Evolutionary conservation across 2,888 invertebrate genomes (phyloP).

Genomic region (Hedya salicella): DNA sequence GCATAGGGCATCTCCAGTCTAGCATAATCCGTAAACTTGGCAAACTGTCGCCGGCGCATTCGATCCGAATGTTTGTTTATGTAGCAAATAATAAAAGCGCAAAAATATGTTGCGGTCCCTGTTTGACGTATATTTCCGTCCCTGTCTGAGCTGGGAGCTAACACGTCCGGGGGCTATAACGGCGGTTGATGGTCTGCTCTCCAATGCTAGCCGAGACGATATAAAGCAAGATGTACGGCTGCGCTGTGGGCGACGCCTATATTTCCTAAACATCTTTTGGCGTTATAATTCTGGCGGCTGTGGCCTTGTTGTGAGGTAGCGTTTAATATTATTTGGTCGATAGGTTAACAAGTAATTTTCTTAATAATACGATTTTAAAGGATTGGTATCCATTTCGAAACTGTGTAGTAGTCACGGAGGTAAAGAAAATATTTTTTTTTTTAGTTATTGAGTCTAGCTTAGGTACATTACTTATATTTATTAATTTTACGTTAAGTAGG

Average conservation of each 20-base stretch:
- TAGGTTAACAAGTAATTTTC: background rate
- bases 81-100: conserved; percentile 78
- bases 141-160: conserved; percentile 64
- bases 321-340: conserved; percentile 35
- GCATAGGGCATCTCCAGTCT: conserved; percentile 35
- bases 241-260: conserved; percentile 84
- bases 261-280: conserved; percentile 84
- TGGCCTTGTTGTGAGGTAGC: conserved; percentile 72
- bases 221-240: conserved; percentile 83
- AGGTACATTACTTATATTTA: too few species aligned
- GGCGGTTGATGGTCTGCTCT: conserved; percentile 85
- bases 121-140: conserved; percentile 65
- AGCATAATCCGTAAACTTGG: conserved; percentile 51
- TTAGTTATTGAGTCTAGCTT: too few species aligned
- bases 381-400: too few species aligned
- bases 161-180: conserved; percentile 83
- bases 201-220: conserved; percentile 82
- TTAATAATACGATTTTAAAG: too few species aligned
- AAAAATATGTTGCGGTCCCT: conserved; percentile 68
- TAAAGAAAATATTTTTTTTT: too few species aligned
- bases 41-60: conserved; percentile 58
- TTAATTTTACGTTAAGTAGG: too few species aligned
- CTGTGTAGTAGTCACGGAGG: too few species aligned
- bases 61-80: conserved; percentile 69
- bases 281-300: conserved; percentile 73